Base-by-base conservation (phyloP, 2,797 vertebrate genomes). In the Enteromius mattozi region DNA sequence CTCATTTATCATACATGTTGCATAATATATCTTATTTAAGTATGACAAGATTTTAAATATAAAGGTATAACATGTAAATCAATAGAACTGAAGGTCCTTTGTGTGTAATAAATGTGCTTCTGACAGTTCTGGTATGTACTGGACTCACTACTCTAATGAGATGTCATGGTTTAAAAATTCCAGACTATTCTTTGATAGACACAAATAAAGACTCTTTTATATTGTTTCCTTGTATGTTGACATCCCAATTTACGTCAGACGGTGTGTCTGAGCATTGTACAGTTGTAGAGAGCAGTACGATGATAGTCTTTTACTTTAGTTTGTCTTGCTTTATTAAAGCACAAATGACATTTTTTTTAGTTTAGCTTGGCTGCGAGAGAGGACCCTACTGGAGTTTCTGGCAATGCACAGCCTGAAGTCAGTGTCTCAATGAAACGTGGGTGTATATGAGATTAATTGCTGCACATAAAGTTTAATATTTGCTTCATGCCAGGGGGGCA, bases 371-470 rank as follows among this genome's bases (percentile, higher is more conserved):
- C 85, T 56, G 68, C 30, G 13, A 77, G 66, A 72, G 82, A 75
- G 80, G 84, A 16, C 70, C 79, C 49, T 70, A 85, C 84, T 81
- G 80, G 81, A 85, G 83, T 75, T 80, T 72, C 75, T 77, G 87
- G 85, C 89, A 85, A 54, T 74, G 61, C 24, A 74, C 76, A 76
- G 47, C 51, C 82, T 56, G 61, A 87, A 89, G 88, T 87, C 87
- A 88, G 87, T 81, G 85, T 79, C 87, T 88, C 85, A 76, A 85
- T 37, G 70, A 79, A 83, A 89, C 37, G 79, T 82, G 78, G 45
- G 86, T 90, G 88, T 88, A 80, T 86, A 75, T 83, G 88, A 91
- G 88, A 91, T 91, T 89, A 88, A 90, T 91, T 87, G 86, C 82
- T 88, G 85, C 78, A 87, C 49, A 77, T 80, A 42, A 85, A 77